Evolutionary conservation across 2,113 vertebrate genomes (phyloP).

Genomic region (Rhizomys pruinosus): DNA sequence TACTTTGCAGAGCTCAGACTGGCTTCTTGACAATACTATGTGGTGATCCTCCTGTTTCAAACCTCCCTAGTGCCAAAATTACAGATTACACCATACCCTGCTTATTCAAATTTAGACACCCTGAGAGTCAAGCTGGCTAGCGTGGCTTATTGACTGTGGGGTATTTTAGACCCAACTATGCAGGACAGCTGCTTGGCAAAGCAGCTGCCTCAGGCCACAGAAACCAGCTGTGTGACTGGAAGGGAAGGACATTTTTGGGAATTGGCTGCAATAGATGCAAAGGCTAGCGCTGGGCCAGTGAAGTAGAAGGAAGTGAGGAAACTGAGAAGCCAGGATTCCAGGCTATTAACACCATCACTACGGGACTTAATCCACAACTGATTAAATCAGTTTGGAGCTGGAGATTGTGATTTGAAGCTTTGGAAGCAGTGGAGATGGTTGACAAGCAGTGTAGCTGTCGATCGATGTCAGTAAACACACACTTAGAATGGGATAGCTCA

Average conservation of each 20-base stretch:
- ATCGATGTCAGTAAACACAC: not conserved
- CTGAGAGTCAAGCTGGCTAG: not conserved
- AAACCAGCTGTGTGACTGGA: not conserved
- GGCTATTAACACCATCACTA: fast-evolving
- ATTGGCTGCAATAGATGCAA: not conserved
- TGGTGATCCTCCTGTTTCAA: too few relatives aligned
- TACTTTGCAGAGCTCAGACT: not conserved
- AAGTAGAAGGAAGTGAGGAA: not conserved
- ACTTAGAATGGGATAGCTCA: not conserved
- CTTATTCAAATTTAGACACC: not conserved
- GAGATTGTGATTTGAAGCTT: not conserved
- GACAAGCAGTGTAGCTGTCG: not conserved
- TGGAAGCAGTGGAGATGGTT: not conserved
- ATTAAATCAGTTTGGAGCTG: not conserved
- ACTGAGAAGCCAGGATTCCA: not conserved
- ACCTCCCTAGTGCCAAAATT: not conserved
- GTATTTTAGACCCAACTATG: not conserved
- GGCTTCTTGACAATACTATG: not conserved
- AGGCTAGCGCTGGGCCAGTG: not conserved
- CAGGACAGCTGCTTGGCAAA: not conserved
- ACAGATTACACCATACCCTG: not conserved
- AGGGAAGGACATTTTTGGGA: not conserved
- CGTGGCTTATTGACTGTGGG: too few relatives aligned
- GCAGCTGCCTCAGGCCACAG: not conserved
- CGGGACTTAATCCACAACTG: not conserved